Base-by-base conservation (phyloP, 2,797 vertebrate species). In the Hozukius guyotensis region DNA sequence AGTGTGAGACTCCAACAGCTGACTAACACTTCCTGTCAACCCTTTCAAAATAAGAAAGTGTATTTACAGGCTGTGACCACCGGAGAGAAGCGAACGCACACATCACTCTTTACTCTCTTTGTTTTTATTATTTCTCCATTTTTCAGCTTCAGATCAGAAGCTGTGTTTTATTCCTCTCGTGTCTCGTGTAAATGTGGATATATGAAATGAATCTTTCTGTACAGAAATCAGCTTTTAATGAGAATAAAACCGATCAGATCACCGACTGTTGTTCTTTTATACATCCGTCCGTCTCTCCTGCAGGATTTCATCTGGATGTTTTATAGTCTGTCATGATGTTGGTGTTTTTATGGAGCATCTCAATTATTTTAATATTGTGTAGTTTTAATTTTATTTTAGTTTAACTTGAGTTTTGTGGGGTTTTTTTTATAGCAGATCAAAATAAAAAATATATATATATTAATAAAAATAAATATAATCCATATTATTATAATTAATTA, bases 211-310 rank as follows among this genome's bases (percentile, higher is more conserved):
- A 61, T 82, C 49, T 27, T 65, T 67, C 27, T 78, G 65, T 71
- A 72, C 75, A 82, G 63, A 65, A 12, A 81, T 81, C 80, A 67
- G 36, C 69, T 71, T 74, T 52, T n/a, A 57, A 71, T 62, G n/a
- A 24, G 36, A 88, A 81, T 88, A 84, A 89, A 81, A 73, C n/a
- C 1, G 6, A 80, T 78, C 59, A 62, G 55, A 36, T 73, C 59
- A n/a, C 8, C 2, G 7, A 18, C 22, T 12, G 20, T 7, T 42
- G 22, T 7, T 18, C 3, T 34, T 24, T 18, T 0, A 27, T 57
- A 12, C 10, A 36, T 36, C 34, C 11, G 11, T 36, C 34, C 1
- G 1, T 34, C 10, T 34, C 36, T 38, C 36, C 12, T 38, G 12
- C 36, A 38, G 36, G 36, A 38, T 38, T 38, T 13, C 36, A 38